These are phyloP conservation scores for Crypturellus tataupa DNA, from an alignment of 2,797 vertebrate species.

Conservation along the genomic window DNA sequence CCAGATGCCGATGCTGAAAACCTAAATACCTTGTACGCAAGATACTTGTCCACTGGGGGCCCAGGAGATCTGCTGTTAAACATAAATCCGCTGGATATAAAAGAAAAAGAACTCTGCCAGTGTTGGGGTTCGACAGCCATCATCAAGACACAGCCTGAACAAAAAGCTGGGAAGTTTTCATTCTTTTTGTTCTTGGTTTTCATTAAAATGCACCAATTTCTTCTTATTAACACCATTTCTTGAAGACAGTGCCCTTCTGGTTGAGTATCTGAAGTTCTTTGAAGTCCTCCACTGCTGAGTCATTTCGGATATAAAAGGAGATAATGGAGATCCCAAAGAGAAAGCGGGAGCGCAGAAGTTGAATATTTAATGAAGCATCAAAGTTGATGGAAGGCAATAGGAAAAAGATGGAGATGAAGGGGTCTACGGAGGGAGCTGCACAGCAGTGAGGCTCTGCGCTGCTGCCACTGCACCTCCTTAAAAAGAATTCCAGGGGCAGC, in stretches of 20 bases:
- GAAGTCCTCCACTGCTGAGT: not conserved
- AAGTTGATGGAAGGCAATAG: not conserved
- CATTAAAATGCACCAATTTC: rapidly evolving
- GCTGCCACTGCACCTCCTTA: not conserved
- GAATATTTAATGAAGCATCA: not conserved
- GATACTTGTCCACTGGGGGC: not conserved
- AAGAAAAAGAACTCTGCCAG: not conserved
- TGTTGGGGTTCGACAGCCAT: not conserved
- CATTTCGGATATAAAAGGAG: not conserved
- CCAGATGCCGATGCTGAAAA: rapidly evolving
- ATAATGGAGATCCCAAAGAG: not conserved
- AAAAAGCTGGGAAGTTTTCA: rapidly evolving
- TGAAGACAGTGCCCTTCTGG: not conserved
- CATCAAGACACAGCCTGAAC: not conserved
- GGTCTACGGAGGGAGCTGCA: not conserved
- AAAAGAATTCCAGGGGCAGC: not conserved
- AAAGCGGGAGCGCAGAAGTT: not conserved
- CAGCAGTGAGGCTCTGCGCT: rapidly evolving
- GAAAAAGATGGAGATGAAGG: rapidly evolving
- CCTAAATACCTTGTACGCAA: rapidly evolving
- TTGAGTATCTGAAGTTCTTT: not conserved
- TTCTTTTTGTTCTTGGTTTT: not conserved
- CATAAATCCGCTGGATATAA: rapidly evolving
- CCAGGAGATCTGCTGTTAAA: rapidly evolving
- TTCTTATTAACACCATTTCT: not conserved